Base-by-base conservation (phyloP, 2,888 invertebrate genomes). In the Drosophila picticornis region DNA sequence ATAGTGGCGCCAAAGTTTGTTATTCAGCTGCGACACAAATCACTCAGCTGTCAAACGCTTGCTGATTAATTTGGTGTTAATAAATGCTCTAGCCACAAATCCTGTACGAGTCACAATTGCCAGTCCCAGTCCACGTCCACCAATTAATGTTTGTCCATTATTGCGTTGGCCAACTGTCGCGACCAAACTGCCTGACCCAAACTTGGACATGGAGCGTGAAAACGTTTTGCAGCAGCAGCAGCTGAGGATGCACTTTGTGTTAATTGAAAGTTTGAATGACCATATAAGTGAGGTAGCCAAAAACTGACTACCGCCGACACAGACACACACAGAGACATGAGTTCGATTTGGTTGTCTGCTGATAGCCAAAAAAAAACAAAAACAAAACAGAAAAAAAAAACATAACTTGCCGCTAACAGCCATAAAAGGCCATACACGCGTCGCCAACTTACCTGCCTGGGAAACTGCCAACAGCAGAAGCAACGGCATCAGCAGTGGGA, bases 51-150 rank as follows among this genome's bases (percentile, higher is more conserved):
- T 87, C 87, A 89, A 83, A 89, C 83, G 88, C 75, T 80, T 66
- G 85, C 83, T 85, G 90, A 85, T 85, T 85, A 89, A 85, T 89
- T 88, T 87, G 85, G 88, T 84, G 90, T 83, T 85, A 90, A 88
- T 90, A 85, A 82, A 80, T 78, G 88, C 67, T 77, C 22, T 64
- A 55, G 55, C 73, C 56, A 36, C 68, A 77, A 72, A 77, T 81
- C 81, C 77, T 72, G 64, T 34, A n/a, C 34, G 7, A 64, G 57
- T 19, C 29, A 31, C 43, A 43, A 58, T 46, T 46, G 40, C 55
- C 32, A 50, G 34, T 57, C 46, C 27, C 32, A 55, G 73, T 66
- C 70, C 77, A 65, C 68, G 72, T 77, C 73, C 71, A 61, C 75
- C 86, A 88, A 84, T 84, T 85, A 88, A 84, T 83, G 88, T 61